Base-by-base conservation (phyloP, 2,113 vertebrate species). In the Oncorhynchus masou region DNA sequence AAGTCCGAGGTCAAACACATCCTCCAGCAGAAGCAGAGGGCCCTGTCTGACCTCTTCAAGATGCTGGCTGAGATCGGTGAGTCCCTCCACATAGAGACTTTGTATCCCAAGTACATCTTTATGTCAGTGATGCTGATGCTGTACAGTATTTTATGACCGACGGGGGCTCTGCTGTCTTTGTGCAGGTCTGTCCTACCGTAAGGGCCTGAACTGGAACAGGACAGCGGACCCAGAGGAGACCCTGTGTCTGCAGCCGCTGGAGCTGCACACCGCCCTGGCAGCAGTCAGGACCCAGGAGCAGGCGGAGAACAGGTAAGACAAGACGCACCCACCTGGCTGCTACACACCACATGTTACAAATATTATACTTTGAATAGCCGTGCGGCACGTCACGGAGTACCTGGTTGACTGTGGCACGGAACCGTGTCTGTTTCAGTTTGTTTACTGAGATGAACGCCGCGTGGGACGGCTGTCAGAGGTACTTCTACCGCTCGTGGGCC, bases 391-490 rank as follows among this genome's bases (percentile, higher is more conserved):
- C 51, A 19, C 16, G 16, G 16, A 16, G 16, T 54, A 54, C 15
- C 51, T 5, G 12, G 15, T 6, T 27, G n/a, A 16, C 25, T 15
- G 27, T 39, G 24, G 29, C 5, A 19, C 34, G 4, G 22, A 11
- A 8, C 4, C 48, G 2, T 45, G 7, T 9, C 20, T 8, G 20
- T 74, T 90, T 51, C 62, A 99, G 98, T 87, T 91, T 98, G 76
- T 93, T 98, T 48, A 70, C 90, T 49, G 95, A 98, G 88, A 89
- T 99, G 80, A 77, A 91, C 3, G 88, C 91, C 5, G 90, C 94
- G 0, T 99, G 97, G 97, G 95, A 96, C 16, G 97, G 95, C 25
- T 99, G 98, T 90, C 96, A 99, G 89, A 97, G 96, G 81, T 99
- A 99, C 79, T 99, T 97, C 85, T 99, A 97, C 83, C 94, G 92